phyloP scores from a whole-genome alignment of 2,113 vertebrate genomes.

The Zootoca vivipara region DNA sequence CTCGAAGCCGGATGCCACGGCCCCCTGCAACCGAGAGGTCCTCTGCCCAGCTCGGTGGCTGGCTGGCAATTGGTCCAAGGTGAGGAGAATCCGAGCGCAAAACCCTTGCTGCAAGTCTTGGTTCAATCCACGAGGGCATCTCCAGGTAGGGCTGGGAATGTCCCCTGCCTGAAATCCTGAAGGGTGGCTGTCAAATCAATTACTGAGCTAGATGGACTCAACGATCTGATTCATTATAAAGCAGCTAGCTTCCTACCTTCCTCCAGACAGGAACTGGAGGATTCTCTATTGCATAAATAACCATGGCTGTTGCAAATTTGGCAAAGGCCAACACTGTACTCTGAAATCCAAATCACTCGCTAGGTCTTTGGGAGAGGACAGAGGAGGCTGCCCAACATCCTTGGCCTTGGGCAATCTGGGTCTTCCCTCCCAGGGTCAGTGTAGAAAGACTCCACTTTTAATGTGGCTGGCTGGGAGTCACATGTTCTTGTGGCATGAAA shows the following conservation, averaged over 20 bases:
- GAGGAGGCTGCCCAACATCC: not conserved
- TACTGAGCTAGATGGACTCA: too few relatives aligned
- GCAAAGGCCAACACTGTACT: not conserved
- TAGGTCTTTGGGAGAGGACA: not conserved
- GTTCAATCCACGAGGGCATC: not conserved
- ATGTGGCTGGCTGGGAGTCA: not conserved
- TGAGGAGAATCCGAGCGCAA: conserved; percentile 19
- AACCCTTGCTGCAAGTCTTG: fast-evolving
- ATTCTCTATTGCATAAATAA: not conserved
- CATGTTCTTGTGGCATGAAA: conserved; percentile 1
- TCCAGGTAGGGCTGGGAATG: too few relatives aligned
- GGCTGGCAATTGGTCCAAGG: conserved; percentile 88
- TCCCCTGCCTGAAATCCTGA: too few relatives aligned
- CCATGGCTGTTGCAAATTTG: too few relatives aligned
- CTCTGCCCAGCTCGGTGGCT: conserved; percentile 88
- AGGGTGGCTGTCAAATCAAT: too few relatives aligned
- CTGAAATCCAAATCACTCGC: not conserved
- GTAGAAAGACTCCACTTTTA: not conserved
- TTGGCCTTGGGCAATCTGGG: not conserved
- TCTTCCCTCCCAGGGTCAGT: not conserved
- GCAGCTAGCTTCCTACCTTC: too few relatives aligned
- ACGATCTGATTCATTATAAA: too few relatives aligned
- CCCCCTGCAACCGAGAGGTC: conserved; percentile 78
- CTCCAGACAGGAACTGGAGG: not conserved
- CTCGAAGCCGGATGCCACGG: conserved; percentile 73